Evolutionary conservation across 2,113 vertebrate genomes (phyloP).

Genomic region (Leucoraja erinaceus): DNA sequence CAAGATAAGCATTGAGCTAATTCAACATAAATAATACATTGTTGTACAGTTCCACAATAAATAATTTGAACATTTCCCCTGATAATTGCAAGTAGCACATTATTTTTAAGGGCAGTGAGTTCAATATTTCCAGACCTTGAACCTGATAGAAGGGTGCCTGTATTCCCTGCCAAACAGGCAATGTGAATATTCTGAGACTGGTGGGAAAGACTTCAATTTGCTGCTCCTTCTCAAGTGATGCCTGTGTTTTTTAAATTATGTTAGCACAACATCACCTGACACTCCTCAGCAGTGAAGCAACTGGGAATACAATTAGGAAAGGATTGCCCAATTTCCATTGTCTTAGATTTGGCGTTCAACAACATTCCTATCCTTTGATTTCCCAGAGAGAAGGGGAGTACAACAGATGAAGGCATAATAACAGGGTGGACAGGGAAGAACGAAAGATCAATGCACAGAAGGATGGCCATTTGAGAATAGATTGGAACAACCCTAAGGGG

Average conservation of each 20-base stretch:
- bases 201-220: not conserved
- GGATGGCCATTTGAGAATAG: not conserved
- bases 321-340: not conserved
- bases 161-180: not conserved
- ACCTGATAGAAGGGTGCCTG: not conserved
- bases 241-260: not conserved
- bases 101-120: not conserved
- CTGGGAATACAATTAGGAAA: not conserved
- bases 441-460: not conserved
- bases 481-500: not conserved
- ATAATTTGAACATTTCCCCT: not conserved
- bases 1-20: constrained; percentile 18
- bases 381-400: not conserved
- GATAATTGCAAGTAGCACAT: not conserved
- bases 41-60: not conserved
- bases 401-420: too few species aligned
- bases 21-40: not conserved
- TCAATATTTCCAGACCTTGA: not conserved
- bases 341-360: not conserved
- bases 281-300: not conserved
- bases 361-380: not conserved
- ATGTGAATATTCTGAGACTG: not conserved
- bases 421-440: not conserved
- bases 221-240: not conserved
- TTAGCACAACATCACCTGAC: not conserved